Base-by-base conservation (phyloP, 2,113 vertebrate species). In the Dissostichus mawsoni region DNA sequence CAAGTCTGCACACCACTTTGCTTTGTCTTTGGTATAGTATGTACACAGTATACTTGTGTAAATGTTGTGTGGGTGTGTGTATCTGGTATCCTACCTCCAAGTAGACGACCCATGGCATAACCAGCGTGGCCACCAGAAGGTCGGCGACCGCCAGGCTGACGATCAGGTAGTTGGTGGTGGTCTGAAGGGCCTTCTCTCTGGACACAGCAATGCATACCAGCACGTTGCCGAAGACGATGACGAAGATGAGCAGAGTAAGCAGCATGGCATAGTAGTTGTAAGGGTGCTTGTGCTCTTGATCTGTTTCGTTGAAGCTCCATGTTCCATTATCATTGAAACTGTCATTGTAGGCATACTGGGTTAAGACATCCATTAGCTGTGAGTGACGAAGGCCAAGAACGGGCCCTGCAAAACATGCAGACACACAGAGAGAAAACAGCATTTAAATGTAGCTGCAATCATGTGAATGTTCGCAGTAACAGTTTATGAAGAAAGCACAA, bases 191-290 rank as follows among this genome's bases (percentile, higher is more conserved):
- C 79, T 98, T 98, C 90, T 99, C 98, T 4, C 97, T 93, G 67
- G 97, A 99, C 73, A 99, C 98, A 0, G 98, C 98, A 86, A 99
- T 99, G 90, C 98, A 99, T 80, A 99, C 98, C 91, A 99, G 93
- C 75, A 99, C 98, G 0, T 99, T 99, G 92, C 98, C 98, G 0
- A 99, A 99, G 88, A 99, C 95, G 3, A 99, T 99, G 93, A 98
- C 82, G 0, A 98, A 98, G 94, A 99, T 99, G 91, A 99, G 98
- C 29, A 99, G 95, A 1, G 97, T 97, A 17, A 99, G 97, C 68
- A 99, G 96, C 96, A 96, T 96, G 91, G 98, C 98, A 0, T 99
- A 99, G 94, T 98, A 99, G 92, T 99, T 99, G 92, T 98, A 99
- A 14, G 93, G 96, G 59, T 95, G 95, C 90, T 90, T 96, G 25